phyloP scores from a whole-genome alignment of 2,113 vertebrate species.

The Uropsilus gracilis region DNA sequence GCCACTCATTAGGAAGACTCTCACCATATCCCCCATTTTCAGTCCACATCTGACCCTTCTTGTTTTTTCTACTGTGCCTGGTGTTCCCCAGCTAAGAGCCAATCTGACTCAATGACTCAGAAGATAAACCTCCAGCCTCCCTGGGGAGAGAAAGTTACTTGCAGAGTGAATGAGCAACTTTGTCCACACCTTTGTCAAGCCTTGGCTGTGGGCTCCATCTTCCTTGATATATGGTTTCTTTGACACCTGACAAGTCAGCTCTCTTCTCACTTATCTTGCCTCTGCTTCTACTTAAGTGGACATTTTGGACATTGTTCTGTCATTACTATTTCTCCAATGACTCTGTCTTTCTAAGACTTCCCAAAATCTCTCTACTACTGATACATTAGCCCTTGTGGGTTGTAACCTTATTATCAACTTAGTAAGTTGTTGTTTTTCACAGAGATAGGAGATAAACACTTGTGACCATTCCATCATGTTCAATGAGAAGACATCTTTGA shows the following conservation, averaged over 20 bases:
- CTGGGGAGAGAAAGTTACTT: too few relatives aligned
- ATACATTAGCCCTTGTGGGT: not conserved
- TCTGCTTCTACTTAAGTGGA: not conserved
- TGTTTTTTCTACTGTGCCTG: not conserved
- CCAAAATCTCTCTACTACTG: not conserved
- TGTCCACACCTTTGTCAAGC: not conserved
- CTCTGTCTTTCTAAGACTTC: not conserved
- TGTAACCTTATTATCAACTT: not conserved
- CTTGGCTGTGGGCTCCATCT: not conserved
- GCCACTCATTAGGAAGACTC: not conserved
- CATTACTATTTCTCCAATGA: not conserved
- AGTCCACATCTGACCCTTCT: not conserved
- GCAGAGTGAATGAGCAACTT: not conserved
- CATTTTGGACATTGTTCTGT: not conserved
- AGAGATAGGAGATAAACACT: not conserved
- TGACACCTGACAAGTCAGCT: not conserved
- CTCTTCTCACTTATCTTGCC: not conserved
- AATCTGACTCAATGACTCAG: not conserved
- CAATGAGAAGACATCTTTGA: not conserved
- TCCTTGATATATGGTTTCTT: not conserved
- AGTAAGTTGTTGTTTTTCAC: not conserved
- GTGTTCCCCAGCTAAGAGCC: not conserved
- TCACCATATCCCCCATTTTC: not conserved
- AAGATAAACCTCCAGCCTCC: not conserved
- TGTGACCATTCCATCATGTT: not conserved